phyloP scores from a whole-genome alignment of 2,113 vertebrate species.

The Scalopus aquaticus region DNA sequence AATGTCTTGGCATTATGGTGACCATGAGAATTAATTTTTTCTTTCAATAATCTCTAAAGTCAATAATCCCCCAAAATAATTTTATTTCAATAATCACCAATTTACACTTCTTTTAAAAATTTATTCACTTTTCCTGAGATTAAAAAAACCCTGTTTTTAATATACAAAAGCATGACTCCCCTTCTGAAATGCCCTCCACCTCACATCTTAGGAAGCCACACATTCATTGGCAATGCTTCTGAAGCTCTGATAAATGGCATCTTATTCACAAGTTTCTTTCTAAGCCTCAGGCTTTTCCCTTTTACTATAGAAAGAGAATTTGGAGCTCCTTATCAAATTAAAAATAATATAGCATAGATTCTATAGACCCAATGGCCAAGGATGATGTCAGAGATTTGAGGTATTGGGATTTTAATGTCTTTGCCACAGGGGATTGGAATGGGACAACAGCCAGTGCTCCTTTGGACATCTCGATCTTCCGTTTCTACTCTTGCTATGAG shows the following conservation, averaged over 20 bases:
- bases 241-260: not conserved
- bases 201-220: not conserved
- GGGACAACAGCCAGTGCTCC: not conserved
- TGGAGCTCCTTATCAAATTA: not conserved
- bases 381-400: not conserved
- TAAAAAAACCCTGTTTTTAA: not conserved
- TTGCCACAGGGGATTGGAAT: not conserved
- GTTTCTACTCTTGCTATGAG: not conserved
- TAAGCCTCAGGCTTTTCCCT: not conserved
- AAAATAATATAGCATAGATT: not conserved
- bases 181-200: not conserved
- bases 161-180: not conserved
- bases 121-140: not conserved
- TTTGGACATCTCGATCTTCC: not conserved
- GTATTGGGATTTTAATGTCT: not conserved
- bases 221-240: not conserved
- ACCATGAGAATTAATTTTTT: not conserved
- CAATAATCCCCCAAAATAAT: not conserved
- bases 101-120: not conserved
- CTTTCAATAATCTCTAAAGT: not conserved
- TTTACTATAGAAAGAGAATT: not conserved
- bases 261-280: not conserved
- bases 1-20: not conserved
- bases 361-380: not conserved
- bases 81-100: too few relatives aligned